Base-by-base conservation (phyloP, 2,113 vertebrate species). In the Eonycteris spelaea region DNA sequence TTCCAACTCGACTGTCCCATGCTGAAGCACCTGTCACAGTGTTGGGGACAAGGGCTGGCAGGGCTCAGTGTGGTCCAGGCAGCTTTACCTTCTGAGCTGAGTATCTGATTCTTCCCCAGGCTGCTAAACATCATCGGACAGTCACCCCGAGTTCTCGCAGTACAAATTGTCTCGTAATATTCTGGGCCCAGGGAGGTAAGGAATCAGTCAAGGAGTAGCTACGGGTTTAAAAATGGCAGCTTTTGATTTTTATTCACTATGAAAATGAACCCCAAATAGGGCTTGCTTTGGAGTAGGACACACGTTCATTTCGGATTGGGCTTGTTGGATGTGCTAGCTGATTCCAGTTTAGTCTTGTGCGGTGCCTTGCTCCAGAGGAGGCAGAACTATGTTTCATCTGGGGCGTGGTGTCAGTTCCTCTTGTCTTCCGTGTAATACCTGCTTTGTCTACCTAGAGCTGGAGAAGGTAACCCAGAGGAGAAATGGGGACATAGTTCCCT, bases 1-100 rank as follows among this genome's bases (percentile, higher is more conserved):
- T 6, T 19, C 5, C 24, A 53, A 1, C 6, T 45, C 21, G 30
- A 1, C 2, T 18, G 0, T 33, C 33, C 48, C 1, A 3, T 2
- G 21, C 12, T 9, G 33, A 21, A 38, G 7, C 4, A 24, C 26
- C 8, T n/a, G 18, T 22, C 11, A 12, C n/a, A 0, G 3, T 26
- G 11, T 53, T 18, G 21, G 4, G 5, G 33, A 11, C 12, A 21
- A 7, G 5, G 16, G 12, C 22, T 24, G 43, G 33, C 2, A 4
- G 28, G 19, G n/a, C 67, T 57, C 24, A 18, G 40, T 6, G 7
- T 7, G 26, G 6, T 61, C 8, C 18, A 70, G 53, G 6, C 15
- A 35, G 16, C 22, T 90, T 43, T 19, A 26, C 53, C 86, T 91
- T 59, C 59, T n/a, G n/a, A 65, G 19, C 2, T 59, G 30, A 40